phyloP scores from a whole-genome alignment of 2,888 invertebrate genomes.

The Macrosoma leucophasiata region DNA sequence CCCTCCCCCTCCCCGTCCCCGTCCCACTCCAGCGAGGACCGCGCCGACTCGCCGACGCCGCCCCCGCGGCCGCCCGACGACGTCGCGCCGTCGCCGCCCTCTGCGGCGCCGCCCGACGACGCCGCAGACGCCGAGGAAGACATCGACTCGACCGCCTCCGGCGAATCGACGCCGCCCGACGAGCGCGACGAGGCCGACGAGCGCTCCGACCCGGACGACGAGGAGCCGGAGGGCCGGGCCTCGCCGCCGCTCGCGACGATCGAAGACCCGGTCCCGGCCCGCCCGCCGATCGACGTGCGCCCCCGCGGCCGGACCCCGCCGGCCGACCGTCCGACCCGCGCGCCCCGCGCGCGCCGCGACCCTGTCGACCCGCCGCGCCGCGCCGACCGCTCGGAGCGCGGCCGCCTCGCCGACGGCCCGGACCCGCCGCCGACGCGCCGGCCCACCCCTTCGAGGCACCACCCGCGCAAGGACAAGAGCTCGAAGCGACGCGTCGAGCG shows the following conservation, averaged over 20 bases:
- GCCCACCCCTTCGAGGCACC: conserved; percentile 15
- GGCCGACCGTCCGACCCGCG: conserved; percentile 17
- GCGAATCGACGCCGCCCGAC: conserved; percentile 33
- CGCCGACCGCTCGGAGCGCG: conserved; percentile 18
- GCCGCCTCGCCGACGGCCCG: conserved; percentile 20
- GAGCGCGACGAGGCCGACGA: conserved; percentile 26
- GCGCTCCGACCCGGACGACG: conserved; percentile 29
- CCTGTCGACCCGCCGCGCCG: conserved; percentile 23
- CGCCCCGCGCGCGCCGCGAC: conserved; percentile 19
- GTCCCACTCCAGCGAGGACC: conserved; percentile 27
- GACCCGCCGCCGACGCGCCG: conserved; percentile 16
- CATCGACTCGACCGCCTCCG: conserved; percentile 36
- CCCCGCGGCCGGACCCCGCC: conserved; percentile 11
- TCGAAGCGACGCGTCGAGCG: conserved; percentile 27
- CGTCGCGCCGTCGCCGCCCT: conserved; percentile 4
- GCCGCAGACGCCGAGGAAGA: conserved; percentile 32
- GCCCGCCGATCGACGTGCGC: conserved; percentile 11
- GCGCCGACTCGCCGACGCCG: conserved; percentile 17
- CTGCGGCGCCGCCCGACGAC: conserved; percentile 9
- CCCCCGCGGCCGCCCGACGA: conserved; percentile 8
- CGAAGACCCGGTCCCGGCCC: conserved; percentile 26
- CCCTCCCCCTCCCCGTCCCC: conserved; percentile 42
- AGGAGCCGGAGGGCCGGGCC: conserved; percentile 31
- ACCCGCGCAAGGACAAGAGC: conserved; percentile 29
- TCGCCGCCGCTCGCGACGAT: too few relatives aligned